Conservation (phyloP, 2,113 vertebrate genomes). For the Scophthalmus maximus region DNA sequence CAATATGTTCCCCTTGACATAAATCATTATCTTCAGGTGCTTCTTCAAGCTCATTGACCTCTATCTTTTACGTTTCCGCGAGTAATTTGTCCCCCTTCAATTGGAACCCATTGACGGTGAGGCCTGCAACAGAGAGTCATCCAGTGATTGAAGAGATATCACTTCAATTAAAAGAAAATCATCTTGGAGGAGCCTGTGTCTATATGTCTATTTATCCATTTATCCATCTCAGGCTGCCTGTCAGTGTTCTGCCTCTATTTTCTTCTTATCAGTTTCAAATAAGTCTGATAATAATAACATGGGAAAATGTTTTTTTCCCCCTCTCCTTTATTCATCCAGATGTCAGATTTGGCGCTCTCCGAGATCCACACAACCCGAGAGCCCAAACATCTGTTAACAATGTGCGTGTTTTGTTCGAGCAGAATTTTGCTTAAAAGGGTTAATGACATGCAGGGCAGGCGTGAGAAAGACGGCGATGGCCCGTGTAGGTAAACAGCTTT, state of each 20-base stretch:
- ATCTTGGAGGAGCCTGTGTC: neutral
- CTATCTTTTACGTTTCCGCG: conserved; percentile 50
- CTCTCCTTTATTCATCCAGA: neutral
- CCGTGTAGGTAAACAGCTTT: conserved; percentile 51
- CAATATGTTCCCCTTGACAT: conserved; percentile 57
- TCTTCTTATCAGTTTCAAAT: too few species aligned
- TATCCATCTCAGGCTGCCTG: neutral
- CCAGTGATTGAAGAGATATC: conserved; percentile 37
- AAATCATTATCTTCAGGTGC: conserved; percentile 55
- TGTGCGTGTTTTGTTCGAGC: conserved; percentile 26
- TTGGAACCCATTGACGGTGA: conserved; percentile 32
- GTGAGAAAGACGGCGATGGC: conserved; percentile 35
- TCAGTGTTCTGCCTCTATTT: too few species aligned
- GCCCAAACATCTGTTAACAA: neutral
- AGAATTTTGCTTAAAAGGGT: conserved; percentile 44
- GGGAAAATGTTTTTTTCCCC: too few species aligned
- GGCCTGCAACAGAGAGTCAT: conserved; percentile 12
- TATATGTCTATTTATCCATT: neutral
- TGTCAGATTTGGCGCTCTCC: neutral
- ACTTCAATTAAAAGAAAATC: conserved; percentile 40
- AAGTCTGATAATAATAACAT: too few species aligned
- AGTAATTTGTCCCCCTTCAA: conserved; percentile 56
- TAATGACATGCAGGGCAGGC: conserved; percentile 40
- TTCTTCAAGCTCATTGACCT: conserved; percentile 61
- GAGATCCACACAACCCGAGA: neutral